Base-by-base conservation (phyloP, 1,140 invertebrate species). In the Drosophila nigrodunni region DNA sequence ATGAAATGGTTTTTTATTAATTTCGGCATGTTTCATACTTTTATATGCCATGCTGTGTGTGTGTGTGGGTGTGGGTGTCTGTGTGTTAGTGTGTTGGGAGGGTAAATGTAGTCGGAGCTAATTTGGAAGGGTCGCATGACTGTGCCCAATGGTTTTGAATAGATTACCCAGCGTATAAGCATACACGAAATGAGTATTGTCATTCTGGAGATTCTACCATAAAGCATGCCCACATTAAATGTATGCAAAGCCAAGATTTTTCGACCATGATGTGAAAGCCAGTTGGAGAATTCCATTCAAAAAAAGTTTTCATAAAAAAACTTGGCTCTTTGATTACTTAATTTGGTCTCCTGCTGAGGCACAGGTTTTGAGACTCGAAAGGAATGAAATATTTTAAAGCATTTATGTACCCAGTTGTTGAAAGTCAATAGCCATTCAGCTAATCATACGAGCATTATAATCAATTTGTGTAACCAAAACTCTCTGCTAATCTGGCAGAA, bases 1-100 rank as follows among this genome's bases (percentile, higher is more conserved):
- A 88, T 50, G 69, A 66, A 80, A 87, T 88, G 83, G 68, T 61
- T 70, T 87, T 74, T 80, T 82, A 83, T 88, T 87, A 88, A 88
- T 87, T 88, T 80, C 73, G 44, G 30, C 64, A 57, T 80, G 66
- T 74, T 77, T 77, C 74, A 67, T 75, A 75, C 44, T 75, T 74
- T 70, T 58, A 47, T 60, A 25, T 47, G 8, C n/a, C 10, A 18
- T 4, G 13, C 18, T 61, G 41, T 37, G n/a, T 59, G 15, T 37
- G 41, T 49, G 10, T 49, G 30, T 64, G 25, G 35, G 7, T 37
- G 10, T 61, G 41, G n/a, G n/a, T 59, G 15, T 37, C 8, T 13
- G 41, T 49, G 10, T 49, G 30, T 52, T 13, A 35, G 7, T 37
- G 10, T 49, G 7, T 46, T 64, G 50, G 64, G n/a, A 59, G 18